Evolutionary conservation across 92 coral and sea anemone species (phyloP).

Genomic region (Epizoanthus rinbou): DNA sequence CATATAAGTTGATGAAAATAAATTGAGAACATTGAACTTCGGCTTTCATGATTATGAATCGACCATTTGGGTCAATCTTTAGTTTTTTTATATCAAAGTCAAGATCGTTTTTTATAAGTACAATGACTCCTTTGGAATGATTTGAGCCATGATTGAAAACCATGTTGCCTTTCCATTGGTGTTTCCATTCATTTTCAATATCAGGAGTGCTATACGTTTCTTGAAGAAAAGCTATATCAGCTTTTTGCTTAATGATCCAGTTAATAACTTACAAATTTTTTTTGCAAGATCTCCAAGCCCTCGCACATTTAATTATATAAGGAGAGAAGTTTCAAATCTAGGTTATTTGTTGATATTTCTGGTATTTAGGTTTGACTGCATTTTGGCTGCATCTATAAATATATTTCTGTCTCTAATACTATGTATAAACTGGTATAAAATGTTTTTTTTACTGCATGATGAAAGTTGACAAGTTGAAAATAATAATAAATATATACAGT

Average conservation of each 20-base stretch:
- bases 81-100: conserved; percentile 46
- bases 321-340: conserved; percentile 38
- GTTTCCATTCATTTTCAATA: conserved; percentile 18
- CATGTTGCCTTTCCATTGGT: conserved; percentile 47
- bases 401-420: no score
- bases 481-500: no score
- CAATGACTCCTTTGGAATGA: conserved; percentile 31
- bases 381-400: no score
- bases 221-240: conserved; percentile 38
- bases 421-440: no score
- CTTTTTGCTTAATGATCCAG: conserved; percentile 26
- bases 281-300: conserved; percentile 29
- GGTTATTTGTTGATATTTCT: background rate
- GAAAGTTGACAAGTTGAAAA: no score
- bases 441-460: no score
- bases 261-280: conserved; percentile 32
- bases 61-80: conserved; percentile 30
- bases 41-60: conserved; percentile 24
- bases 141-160: conserved; percentile 23
- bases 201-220: conserved; percentile 38
- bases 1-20: no score
- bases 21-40: conserved; percentile 19
- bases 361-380: background rate
- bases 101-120: conserved; percentile 7
- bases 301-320: conserved; percentile 46